Conservation (phyloP, 1,140 invertebrate genomes). For the Penaeus chinensis region DNA sequence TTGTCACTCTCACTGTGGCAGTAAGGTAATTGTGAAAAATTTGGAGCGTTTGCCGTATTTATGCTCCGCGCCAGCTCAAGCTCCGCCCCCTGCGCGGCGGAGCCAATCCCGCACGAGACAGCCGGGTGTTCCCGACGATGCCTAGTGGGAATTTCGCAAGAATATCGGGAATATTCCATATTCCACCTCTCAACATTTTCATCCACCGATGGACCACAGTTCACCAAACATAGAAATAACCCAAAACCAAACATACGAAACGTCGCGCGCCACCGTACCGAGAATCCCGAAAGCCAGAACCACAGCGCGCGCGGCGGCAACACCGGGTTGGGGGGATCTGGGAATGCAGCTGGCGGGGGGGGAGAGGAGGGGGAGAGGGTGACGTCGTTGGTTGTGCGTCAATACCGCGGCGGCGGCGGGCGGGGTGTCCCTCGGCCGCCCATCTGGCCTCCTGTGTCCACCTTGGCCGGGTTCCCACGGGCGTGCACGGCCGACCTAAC, state of each 20-base stretch:
- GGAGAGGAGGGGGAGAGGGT: not conserved
- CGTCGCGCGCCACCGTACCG: not conserved
- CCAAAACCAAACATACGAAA: not conserved
- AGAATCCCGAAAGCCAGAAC: not conserved
- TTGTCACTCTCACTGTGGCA: too few species aligned
- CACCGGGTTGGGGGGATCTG: conserved; percentile 10
- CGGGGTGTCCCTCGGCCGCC: conserved; percentile 5
- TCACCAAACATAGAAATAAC: too few species aligned
- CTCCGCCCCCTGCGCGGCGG: too few species aligned
- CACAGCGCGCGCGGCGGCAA: not conserved
- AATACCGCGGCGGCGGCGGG: conserved; percentile 43
- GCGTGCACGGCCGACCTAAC: conserved; percentile 34
- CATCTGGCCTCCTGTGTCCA: conserved; percentile 49
- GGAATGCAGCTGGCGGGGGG: conserved; percentile 37
- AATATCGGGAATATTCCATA: too few species aligned
- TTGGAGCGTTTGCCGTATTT: too few species aligned
- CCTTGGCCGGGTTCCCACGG: conserved; percentile 51
- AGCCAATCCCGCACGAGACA: too few species aligned
- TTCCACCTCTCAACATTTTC: too few species aligned
- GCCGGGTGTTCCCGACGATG: too few species aligned
- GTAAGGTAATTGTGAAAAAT: too few species aligned
- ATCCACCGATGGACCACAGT: too few species aligned
- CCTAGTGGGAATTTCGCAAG: too few species aligned
- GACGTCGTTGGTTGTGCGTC: conserved; percentile 39
- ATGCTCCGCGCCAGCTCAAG: too few species aligned